Percentiles rank a stretch among this genome's conserved stretches.
Evolutionary conservation across 1,140 invertebrate species (phyloP).

Genomic region (Lepidurus apus): DNA sequence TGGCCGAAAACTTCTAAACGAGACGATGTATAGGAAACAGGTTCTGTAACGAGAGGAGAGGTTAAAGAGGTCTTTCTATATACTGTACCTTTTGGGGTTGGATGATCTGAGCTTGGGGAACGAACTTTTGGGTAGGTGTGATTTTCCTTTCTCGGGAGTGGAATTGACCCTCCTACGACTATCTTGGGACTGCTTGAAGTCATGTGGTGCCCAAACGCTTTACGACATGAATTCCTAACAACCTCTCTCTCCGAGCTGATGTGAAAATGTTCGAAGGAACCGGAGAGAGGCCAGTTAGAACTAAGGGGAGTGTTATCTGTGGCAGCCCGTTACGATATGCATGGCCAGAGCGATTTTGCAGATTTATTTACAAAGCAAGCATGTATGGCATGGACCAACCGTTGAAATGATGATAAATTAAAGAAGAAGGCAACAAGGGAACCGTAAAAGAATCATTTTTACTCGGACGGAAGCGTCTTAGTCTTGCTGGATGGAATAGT

Average conservation of each 20-base stretch:
- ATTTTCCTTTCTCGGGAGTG: slow-evolving; percentile 6
- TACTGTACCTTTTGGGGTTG: background rate
- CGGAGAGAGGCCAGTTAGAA: too few species aligned
- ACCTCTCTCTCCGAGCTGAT: background rate
- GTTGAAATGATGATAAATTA: background rate
- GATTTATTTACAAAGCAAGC: background rate
- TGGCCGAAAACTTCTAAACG: background rate
- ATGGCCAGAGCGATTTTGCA: background rate
- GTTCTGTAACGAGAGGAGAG: background rate
- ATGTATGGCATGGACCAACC: background rate
- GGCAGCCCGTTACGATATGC: background rate
- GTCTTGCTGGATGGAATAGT: too few species aligned
- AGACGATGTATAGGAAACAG: background rate
- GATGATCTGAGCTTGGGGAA: background rate
- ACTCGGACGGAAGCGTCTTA: too few species aligned
- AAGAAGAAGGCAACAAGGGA: background rate
- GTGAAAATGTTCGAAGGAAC: background rate
- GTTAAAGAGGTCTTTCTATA: background rate
- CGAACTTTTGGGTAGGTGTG: background rate
- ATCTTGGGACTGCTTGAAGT: background rate
- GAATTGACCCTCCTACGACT: background rate
- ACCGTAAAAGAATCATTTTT: background rate
- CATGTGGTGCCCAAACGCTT: background rate
- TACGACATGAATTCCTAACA: background rate
- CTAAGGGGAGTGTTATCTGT: background rate